Base-by-base conservation (phyloP, 2,797 vertebrate species). In the Tapera naevia region DNA sequence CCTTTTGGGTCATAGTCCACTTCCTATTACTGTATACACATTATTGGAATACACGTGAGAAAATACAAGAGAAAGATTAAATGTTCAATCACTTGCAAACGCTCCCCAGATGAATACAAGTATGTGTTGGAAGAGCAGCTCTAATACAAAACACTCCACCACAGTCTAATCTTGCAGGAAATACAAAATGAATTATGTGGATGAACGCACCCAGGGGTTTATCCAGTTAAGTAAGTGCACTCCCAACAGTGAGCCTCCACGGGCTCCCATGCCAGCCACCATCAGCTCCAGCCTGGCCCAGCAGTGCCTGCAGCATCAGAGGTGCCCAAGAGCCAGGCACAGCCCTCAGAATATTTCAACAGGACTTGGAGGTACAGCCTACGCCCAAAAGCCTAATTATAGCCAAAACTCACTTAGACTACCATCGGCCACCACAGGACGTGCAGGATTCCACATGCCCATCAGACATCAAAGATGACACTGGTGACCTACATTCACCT, bases 41-140 rank as follows among this genome's bases (percentile, higher is more conserved):
- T 54, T 19, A 1, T 75, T 25, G 53, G 24, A 61, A 88, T 13
- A n/a, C 92, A 48, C 1, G 3, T 2, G 85, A 89, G 87, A 66
- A 73, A 79, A 39, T 0, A 48, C 73, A 65, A 51, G 83, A 2
- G 62, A 28, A 80, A 94, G 94, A 96, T 96, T 53, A 91, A 94
- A 67, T 67, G 71, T 61, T 96, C 94, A 60, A 89, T 95, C 92
- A 92, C 88, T 45, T 46, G 60, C 91, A 92, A 91, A 80, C 2
- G 1, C 85, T 96, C 89, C 96, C 94, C 91, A 46, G 85, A 72
- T 67, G 85, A 71, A 13, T 3, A 19, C 0, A 4, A 86, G 86
- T 0, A 10, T 5, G 33, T 3, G 33, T n/a, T 64, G 86, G 58
- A 76, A 66, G 91, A 92, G 37, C 71, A 70, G 89, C 64, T 73